These are phyloP conservation scores for Carettochelys insculpta DNA, from an alignment of 2,113 vertebrate species.

Conservation along the genomic window DNA sequence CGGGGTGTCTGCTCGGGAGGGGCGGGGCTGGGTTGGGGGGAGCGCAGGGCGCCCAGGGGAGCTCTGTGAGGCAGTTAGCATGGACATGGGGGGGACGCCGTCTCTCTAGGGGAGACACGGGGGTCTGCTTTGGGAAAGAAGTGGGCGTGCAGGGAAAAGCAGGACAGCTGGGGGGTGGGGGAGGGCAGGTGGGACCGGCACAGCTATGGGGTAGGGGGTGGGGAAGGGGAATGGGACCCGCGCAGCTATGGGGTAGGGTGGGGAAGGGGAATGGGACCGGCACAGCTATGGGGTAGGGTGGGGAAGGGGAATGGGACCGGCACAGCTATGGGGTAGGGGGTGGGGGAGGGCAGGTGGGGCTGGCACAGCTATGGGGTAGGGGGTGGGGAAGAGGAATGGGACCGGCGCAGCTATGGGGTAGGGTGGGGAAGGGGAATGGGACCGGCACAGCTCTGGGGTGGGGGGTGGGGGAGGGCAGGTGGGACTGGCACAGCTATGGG, in stretches of 20 bases:
- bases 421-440: not conserved
- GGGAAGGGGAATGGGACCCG: not conserved
- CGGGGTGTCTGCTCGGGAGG: not conserved
- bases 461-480: not conserved
- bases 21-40: constrained; percentile 31
- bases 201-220: not conserved
- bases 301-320: not conserved
- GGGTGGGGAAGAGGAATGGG: not conserved
- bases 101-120: too few species aligned
- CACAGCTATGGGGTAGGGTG: not conserved
- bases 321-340: too few species aligned
- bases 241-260: too few species aligned
- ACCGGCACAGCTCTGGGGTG: not conserved
- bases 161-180: not conserved
- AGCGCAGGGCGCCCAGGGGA: not conserved
- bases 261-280: not conserved
- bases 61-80: too few species aligned
- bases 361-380: not conserved
- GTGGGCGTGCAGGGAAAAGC: too few species aligned
- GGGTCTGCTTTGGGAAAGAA: not conserved
- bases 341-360: not conserved
- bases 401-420: not conserved
- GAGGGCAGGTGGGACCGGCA: not conserved
- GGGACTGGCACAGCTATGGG: not conserved
- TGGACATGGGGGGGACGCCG: too few species aligned